phyloP scores from a whole-genome alignment of 1,140 invertebrate species.

The Pseudomyrmex pallidus region DNA sequence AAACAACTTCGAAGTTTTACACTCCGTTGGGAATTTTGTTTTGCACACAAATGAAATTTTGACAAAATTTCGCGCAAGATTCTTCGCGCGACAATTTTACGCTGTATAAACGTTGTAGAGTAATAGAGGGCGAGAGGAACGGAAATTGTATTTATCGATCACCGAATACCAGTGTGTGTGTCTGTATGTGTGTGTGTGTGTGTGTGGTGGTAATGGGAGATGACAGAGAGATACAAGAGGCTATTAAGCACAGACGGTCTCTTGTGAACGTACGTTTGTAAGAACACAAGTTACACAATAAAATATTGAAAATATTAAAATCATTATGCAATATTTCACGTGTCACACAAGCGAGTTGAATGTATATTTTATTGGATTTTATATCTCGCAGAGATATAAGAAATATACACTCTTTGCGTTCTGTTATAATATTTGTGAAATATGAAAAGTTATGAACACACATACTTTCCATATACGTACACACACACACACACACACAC shows the following conservation, averaged over 20 bases:
- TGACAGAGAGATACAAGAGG: not conserved
- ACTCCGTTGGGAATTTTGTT: not conserved
- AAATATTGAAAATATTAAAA: too few species aligned
- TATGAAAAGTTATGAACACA: conserved; percentile 3
- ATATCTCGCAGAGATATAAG: not conserved
- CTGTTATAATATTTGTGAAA: conserved; percentile 32
- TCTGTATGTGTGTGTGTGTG: not conserved
- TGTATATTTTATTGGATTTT: not conserved
- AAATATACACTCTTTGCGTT: not conserved
- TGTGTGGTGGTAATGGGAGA: not conserved
- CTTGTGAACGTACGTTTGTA: not conserved
- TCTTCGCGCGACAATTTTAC: not conserved
- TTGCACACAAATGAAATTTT: conserved; percentile 1
- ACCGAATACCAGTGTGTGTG: not conserved
- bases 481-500: not conserved
- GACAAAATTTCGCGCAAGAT: not conserved
- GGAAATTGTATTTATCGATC: conserved; percentile 37
- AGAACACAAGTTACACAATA: conserved; percentile 21
- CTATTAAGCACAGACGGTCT: not conserved
- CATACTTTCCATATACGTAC: not conserved
- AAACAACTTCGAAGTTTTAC: not conserved
- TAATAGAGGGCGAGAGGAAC: not conserved
- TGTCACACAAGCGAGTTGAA: not conserved
- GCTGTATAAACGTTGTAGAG: not conserved
- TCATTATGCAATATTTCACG: not conserved